Evolutionary conservation across 2,113 vertebrate genomes (phyloP), one percentile per base, ranked within the genome.

Genomic region (Puma concolor): DNA sequence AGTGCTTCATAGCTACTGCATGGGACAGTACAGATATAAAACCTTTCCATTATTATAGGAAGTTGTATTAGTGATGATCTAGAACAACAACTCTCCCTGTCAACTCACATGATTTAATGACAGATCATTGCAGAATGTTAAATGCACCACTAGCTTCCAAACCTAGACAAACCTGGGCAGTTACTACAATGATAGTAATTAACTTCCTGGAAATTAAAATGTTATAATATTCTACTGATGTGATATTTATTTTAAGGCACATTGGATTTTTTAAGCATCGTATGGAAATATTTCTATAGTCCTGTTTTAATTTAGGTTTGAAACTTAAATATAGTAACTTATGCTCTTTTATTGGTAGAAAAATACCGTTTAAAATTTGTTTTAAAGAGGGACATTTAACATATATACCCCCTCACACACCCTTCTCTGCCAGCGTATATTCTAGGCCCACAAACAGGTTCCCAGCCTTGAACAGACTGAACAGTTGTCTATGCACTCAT

Each of bases 191-290:
- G n/a, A 50, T 38, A 82, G 21, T 48, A 25, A 54, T 52, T 33
- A 91, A 60, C 48, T 76, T 90, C 27, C 50, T 82, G 38, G 38
- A 91, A 95, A 94, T 67, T 48, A 74, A 95, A 95, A 86, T 86
- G 66, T 23, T 27, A 54, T 33, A 38, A 54, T 87, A 76, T 86
- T 89, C 12, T 67, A 57, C 69, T 25, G 54, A 41, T 41, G 4
- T 67, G n/a, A 60, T 91, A 38, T 48, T 12, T 90, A 8, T 90
- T 71, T 33, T 76, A 81, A 64, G 44, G 41, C 3, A 80, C 79
- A 90, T 54, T 23, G n/a, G 44, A 44, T 44, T 69, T 41, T 91
- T 60, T 63, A 80, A 86, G 16, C 23, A 29, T 83, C 52, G 71
- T 27, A 48, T 84, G 60, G 36, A 79, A 89, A 64, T 93, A 69